A percentile compares a stretch with the other conserved stretches of the same genome.
Conservation (phyloP, 2,797 vertebrate genomes). For the Glyptemys insculpta region DNA sequence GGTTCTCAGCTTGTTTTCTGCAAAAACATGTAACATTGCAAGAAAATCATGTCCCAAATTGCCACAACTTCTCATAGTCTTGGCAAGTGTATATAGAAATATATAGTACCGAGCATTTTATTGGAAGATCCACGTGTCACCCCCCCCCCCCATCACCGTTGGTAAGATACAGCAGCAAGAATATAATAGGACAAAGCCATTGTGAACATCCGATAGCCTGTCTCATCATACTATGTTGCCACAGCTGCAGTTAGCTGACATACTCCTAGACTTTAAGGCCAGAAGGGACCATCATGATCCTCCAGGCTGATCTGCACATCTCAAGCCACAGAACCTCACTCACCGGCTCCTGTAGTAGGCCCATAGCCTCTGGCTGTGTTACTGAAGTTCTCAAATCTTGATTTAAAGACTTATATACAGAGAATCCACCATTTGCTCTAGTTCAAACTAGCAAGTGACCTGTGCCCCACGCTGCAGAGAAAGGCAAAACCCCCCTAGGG, state of each 20-base stretch:
- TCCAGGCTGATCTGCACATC: neutral
- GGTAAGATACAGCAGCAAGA: neutral
- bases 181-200: no score
- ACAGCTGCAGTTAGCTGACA: neutral
- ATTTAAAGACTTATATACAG: neutral
- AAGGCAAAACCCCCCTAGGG: neutral
- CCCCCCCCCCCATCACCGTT: neutral
- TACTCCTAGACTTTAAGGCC: neutral
- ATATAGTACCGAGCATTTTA: rapidly evolving
- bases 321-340: neutral
- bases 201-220: neutral
- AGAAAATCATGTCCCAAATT: rapidly evolving
- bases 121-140: neutral
- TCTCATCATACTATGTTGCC: neutral
- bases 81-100: neutral
- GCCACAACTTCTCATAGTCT: neutral
- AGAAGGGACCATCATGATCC: neutral
- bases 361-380: neutral
- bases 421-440: neutral
- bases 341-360: neutral
- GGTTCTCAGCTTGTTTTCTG: neutral
- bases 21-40: neutral
- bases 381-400: neutral
- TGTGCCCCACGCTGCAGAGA: neutral
- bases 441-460: neutral